Base-by-base conservation (phyloP, 2,113 vertebrate species). In the Lates calcarifer region DNA sequence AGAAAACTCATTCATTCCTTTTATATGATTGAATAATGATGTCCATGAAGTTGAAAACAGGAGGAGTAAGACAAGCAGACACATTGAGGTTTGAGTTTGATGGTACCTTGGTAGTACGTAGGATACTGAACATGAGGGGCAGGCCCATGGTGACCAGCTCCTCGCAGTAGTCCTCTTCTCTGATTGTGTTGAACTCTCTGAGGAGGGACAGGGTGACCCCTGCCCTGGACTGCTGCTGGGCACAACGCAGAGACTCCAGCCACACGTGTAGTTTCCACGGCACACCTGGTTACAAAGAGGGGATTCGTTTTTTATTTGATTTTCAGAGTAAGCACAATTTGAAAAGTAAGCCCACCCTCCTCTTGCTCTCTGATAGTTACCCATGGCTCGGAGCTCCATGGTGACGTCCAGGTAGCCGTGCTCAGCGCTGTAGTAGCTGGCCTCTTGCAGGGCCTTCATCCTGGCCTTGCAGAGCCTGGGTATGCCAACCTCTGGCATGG, bases 321-420 rank as follows among this genome's bases (percentile, higher is more conserved):
- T 68, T 41, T 53, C 3, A 65, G n/a, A 53, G 5, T 20, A 41
- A 37, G 13, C 9, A 33, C 18, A 57, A 5, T 55, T 12, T 35
- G n/a, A 70, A 56, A 68, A 24, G 41, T 22, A 47, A 29, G 6
- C 4, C n/a, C 35, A 55, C 68, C 2, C 2, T 62, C 12, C 29
- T 24, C 14, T 29, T 53, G 18, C 9, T 0, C 5, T 71, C 7
- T 76, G 71, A 66, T 60, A 65, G 92, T 90, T 93, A 99, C 98
- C 98, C 7, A 99, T 91, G 0, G 95, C 94, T 82, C 96, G 90
- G 39, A 99, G 96, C 95, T 99, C 98, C 97, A 99, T 96, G 92
- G 98, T 99, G 94, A 99, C 98, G 58, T 99, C 98, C 65, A 99
- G 95, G 6, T 99, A 99, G 77, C 98, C 96, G 0, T 99, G 98